Evolutionary conservation across 2,888 invertebrate species (phyloP).

Genomic region (Synanthedon formicaeformis): DNA sequence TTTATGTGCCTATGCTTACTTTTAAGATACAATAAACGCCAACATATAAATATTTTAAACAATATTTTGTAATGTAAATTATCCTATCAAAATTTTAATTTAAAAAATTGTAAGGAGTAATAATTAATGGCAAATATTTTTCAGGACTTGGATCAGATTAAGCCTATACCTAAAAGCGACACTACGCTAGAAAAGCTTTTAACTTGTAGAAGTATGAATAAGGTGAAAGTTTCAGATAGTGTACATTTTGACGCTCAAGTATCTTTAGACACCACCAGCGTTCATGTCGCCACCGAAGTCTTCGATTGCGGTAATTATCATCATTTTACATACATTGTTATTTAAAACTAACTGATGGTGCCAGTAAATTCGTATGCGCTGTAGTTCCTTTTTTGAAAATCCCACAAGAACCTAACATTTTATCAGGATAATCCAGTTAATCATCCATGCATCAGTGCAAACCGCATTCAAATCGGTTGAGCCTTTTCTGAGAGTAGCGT

Average conservation of each 20-base stretch:
- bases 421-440: too few species aligned
- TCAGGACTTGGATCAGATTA: constrained; percentile 39
- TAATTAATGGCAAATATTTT: constrained; percentile 3
- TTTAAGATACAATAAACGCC: too few species aligned
- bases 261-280: constrained; percentile 45
- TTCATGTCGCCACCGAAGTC: constrained; percentile 45
- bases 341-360: too few species aligned
- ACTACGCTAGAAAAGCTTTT: constrained; percentile 23
- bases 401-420: too few species aligned
- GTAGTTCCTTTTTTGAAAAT: too few species aligned
- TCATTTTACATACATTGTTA: background rate
- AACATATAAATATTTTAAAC: too few species aligned
- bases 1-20: too few species aligned
- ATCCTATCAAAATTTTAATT: background rate
- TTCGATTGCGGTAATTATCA: constrained; percentile 44
- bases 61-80: too few species aligned
- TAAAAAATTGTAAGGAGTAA: background rate
- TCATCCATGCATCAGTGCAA: too few species aligned
- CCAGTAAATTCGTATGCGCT: too few species aligned
- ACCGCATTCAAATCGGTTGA: too few species aligned
- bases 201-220: constrained; percentile 33
- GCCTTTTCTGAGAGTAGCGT: too few species aligned
- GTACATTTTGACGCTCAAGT: constrained; percentile 43
- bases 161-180: constrained; percentile 13
- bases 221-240: constrained; percentile 30